These are phyloP conservation scores for Nipponia nippon DNA, from an alignment of 2,113 vertebrate species.

Conservation along the genomic window DNA sequence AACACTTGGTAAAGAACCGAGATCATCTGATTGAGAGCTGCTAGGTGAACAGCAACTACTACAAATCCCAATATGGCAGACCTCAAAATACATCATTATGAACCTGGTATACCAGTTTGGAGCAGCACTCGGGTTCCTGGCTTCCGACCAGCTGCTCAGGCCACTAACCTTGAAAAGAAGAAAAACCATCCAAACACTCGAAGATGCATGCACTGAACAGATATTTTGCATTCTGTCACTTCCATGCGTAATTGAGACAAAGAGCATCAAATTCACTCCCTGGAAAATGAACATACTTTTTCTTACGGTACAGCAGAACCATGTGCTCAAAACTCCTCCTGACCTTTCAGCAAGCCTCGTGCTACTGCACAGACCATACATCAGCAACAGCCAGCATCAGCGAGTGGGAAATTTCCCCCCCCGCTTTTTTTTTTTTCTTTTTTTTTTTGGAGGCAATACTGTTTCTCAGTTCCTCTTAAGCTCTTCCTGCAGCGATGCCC, in stretches of 20 bases:
- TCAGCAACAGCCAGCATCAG: not conserved
- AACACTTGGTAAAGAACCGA: not conserved
- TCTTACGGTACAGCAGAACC: not conserved
- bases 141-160: not conserved
- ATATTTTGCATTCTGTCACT: not conserved
- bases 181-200: not conserved
- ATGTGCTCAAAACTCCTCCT: not conserved
- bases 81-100: not conserved
- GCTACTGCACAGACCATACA: not conserved
- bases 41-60: not conserved
- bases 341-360: not conserved
- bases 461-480: not conserved
- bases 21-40: not conserved
- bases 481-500: conserved; percentile 6
- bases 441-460: not conserved
- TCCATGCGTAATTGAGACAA: not conserved
- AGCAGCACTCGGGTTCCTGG: not conserved
- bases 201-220: not conserved
- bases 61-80: not conserved
- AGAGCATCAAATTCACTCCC: not conserved
- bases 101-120: not conserved
- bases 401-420: not conserved
- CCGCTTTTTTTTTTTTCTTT: no score
- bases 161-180: not conserved
- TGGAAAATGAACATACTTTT: not conserved